These are phyloP conservation scores for Brenthis ino DNA, from an alignment of 2,888 invertebrate species.

Conservation along the genomic window DNA sequence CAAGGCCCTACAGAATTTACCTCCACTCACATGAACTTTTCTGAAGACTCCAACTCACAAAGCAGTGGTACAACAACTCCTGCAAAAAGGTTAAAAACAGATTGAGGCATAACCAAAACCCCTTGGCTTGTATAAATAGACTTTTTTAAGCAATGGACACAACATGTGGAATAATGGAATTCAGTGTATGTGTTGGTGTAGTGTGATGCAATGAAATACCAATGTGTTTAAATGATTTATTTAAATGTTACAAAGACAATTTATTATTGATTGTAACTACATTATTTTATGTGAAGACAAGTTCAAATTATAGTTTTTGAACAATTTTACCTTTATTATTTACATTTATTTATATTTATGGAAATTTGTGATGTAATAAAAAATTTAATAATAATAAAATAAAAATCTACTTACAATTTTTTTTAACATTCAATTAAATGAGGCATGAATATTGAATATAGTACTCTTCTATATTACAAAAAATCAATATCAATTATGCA, in stretches of 20 bases:
- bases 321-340: slow-evolving; percentile 14
- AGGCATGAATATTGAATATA: too few species aligned
- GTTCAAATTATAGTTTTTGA: slow-evolving; percentile 19
- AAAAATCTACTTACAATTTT: neutral
- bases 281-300: slow-evolving; percentile 20
- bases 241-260: slow-evolving; percentile 22
- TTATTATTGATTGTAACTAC: slow-evolving; percentile 22
- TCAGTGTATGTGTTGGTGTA: slow-evolving; percentile 27
- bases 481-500: too few species aligned
- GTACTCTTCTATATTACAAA: too few species aligned
- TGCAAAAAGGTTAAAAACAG: slow-evolving; percentile 90
- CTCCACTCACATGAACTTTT: slow-evolving; percentile 92
- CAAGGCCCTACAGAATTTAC: slow-evolving; percentile 94
- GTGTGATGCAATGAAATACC: slow-evolving; percentile 20
- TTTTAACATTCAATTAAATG: neutral
- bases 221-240: slow-evolving; percentile 20
- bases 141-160: slow-evolving; percentile 13
- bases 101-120: slow-evolving; percentile 66
- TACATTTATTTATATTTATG: slow-evolving; percentile 8
- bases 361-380: slow-evolving; percentile 20
- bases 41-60: slow-evolving; percentile 95
- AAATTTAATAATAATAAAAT: slow-evolving; percentile 23
- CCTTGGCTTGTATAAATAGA: slow-evolving; percentile 17
- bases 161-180: slow-evolving; percentile 15
- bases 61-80: slow-evolving; percentile 88